Evolutionary conservation across 2,113 vertebrate genomes (phyloP), one percentile per base, ranked within the genome.

Genomic region (Dermatemys mawii): DNA sequence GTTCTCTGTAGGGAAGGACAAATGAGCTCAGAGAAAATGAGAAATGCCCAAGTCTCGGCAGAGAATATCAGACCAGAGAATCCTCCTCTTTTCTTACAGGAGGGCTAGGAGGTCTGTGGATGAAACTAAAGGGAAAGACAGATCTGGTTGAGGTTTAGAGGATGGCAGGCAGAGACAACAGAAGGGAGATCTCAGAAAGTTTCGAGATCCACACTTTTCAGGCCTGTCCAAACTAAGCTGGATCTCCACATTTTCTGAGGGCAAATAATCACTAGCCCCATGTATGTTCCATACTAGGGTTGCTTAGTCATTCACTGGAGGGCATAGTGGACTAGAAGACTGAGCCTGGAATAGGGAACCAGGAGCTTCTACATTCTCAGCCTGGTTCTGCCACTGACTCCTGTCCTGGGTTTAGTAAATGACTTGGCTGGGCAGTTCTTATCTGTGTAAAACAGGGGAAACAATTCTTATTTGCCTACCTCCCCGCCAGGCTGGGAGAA

Each of bases 51-150:
- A 41, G 24, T 84, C 10, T 88, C 3, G 6, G 84, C 1, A 75
- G 8, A 85, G 80, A 49, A 35, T 38, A 87, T 67, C 6, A 54
- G 26, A 76, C 9, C 8, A 4, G 81, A 94, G 79, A 0, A 41
- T n/a, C 46, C 81, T 84, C 24, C 2, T 60, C 51, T 87, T 85
- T 53, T 16, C 67, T 51, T 93, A 60, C 50, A 85, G 86, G 49
- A 87, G 2, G 2, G 2, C 14, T 89, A 53, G 44, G 1, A 27
- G 0, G n/a, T 67, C 13, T 57, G 0, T 0, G 17, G 8, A 3
- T 38, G 2, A 41, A 9, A 38, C 0, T 24, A 46, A 26, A 38
- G 35, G 21, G 6, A 86, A 29, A 41, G 79, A 90, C 78, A 8
- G 54, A 1, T 79, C 17, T 17, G 6, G 21, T 12, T 24, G 22